Base-by-base conservation (phyloP, 2,888 invertebrate species). In the Eilema caniola region DNA sequence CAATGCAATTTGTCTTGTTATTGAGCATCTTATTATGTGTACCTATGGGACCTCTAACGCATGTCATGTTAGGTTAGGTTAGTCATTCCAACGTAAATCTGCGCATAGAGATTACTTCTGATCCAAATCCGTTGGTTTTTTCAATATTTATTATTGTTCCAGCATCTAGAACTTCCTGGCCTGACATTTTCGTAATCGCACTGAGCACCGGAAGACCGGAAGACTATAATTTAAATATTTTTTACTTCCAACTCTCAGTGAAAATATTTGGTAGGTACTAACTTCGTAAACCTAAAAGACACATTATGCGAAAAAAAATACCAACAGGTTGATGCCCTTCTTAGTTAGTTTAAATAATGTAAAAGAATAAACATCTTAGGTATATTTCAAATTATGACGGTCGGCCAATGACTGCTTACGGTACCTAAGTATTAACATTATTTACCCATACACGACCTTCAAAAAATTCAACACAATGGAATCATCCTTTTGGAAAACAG, bases 341-440 rank as follows among this genome's bases (percentile, higher is more conserved):
- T 53, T 53, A 56, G 31, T n/a, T 23, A n/a, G 16, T 28, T 14
- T 10, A 24, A 41, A 41, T 41, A n/a, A 24, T 14, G 10, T n/a
- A 11, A 64, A 47, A 23, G n/a, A 20, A 3, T 31, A 31, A 53
- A 64, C 56, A 28, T 59, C 28, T n/a, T 47, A n/a, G n/a, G n/a
- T n/a, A n/a, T 41, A 37, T 62, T 24, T 47, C 20, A 31, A 47
- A 24, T 67, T 53, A 53, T 56, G 62, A 69, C 65, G 73, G 69
- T 72, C 80, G 85, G 87, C 67, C 86, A 86, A 80, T 86, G 88
- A 86, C 88, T 85, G 78, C 72, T 81, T 75, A 74, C 82, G 80
- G 83, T 83, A n/a, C n/a, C n/a, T n/a, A n/a, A n/a, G n/a, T n/a
- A 82, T 81, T 62, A 74, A 61, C 33, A 56, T 31, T n/a, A 66